Base-by-base conservation (phyloP, 2,797 vertebrate species). In the Antennarius maculatus region DNA sequence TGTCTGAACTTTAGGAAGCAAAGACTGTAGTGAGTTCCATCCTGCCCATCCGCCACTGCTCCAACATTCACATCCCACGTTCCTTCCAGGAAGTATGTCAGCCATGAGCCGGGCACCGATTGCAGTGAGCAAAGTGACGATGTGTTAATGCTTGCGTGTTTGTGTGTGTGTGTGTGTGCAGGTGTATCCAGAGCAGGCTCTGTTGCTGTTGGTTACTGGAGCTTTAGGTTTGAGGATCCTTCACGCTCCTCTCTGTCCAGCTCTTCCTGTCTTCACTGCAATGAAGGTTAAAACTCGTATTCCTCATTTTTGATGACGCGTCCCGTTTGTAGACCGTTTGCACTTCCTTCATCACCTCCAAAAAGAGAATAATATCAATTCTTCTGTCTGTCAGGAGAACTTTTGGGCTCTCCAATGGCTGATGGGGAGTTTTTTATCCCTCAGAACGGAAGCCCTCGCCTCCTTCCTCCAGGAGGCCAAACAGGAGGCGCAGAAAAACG, bases 371-470 rank as follows among this genome's bases (percentile, higher is more conserved):
- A 3, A 2, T 39, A 2, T 15, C 13, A 3, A 34, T 34, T 8
- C 31, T 57, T 58, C 66, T 69, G 42, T 74, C 23, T 53, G 23
- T 8, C 74, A 94, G 93, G 81, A 75, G 0, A 93, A 91, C 18
- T 0, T n/a, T 34, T 94, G 93, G 93, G 92, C 84, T 2, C 66
- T 92, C 1, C 4, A 23, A 42, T 93, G 88, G 88, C 66, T 94
- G 31, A 84, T 81, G 81, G 65, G 75, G 12, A 55, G 41, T 46
- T 61, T 34, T 8, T 34, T 93, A 49, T 45, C 84, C 5, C 49
- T 49, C 47, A 57, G 10, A 6, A 7, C 55, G 0, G 67, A 78
- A 0, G 66, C 58, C 0, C 23, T 87, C 34, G 23, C 10, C 0
- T 69, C 67, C 74, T 62, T 93, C 52, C 2, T 73, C 0, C 47